Conservation (phyloP, 2,888 invertebrate species). For the Hypolimnas misippus region DNA sequence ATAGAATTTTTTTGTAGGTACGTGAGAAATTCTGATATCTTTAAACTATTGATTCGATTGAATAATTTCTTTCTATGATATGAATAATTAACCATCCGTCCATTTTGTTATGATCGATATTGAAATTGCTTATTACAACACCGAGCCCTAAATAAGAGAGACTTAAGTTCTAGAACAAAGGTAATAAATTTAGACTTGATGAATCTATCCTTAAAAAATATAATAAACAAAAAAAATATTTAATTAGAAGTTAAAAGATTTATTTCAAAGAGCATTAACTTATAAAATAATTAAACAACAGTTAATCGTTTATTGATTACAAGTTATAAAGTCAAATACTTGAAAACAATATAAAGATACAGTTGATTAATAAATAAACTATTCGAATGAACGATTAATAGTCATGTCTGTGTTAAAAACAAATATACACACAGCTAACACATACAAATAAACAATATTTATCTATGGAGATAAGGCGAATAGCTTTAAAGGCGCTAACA, state of each 20-base stretch:
- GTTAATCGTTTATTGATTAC: background rate
- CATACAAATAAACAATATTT: slow-evolving; percentile 4
- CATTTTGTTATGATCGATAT: background rate
- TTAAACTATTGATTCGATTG: too few relatives aligned
- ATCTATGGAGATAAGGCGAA: background rate
- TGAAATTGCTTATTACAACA: background rate
- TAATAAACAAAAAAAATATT: background rate
- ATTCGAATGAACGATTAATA: background rate
- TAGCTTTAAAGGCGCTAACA: slow-evolving; percentile 4
- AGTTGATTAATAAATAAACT: background rate
- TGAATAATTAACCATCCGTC: too few relatives aligned
- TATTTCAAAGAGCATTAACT: background rate
- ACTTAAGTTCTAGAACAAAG: background rate
- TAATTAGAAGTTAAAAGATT: background rate
- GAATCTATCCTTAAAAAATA: background rate
- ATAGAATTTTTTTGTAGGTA: background rate
- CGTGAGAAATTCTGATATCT: background rate
- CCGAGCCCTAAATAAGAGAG: background rate
- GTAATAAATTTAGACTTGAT: background rate
- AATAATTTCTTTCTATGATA: too few relatives aligned
- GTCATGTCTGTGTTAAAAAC: background rate
- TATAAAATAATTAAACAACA: slow-evolving; percentile 2
- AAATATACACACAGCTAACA: background rate
- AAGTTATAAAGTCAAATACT: background rate
- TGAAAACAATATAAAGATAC: background rate